Conservation (phyloP, 2,797 vertebrate genomes). For the Myotis pilosus region DNA sequence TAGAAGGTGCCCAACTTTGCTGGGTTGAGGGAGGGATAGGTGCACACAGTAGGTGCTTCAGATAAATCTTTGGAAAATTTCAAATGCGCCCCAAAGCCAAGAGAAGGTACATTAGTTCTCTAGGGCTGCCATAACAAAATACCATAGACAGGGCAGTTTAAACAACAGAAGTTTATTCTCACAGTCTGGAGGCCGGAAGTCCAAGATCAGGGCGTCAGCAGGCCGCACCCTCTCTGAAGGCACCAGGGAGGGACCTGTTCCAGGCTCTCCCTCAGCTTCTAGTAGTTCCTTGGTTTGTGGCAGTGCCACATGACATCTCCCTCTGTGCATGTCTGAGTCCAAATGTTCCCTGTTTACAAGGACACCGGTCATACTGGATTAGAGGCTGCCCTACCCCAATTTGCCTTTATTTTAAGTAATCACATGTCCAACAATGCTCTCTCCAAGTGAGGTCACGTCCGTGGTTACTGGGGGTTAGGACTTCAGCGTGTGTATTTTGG, state of each 20-base stretch:
- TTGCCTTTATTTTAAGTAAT: neutral
- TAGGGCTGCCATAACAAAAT: neutral
- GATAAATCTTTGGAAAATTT: neutral
- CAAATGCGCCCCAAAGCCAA: neutral
- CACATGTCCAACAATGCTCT: neutral
- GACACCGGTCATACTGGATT: neutral
- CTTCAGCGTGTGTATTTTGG: no score
- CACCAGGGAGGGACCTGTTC: neutral
- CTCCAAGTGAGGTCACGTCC: neutral
- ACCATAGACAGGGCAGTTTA: neutral
- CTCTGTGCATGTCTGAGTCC: neutral
- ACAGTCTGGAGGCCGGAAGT: neutral
- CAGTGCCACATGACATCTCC: accelerated
- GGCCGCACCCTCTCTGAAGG: neutral
- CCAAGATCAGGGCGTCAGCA: neutral
- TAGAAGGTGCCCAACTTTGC: neutral
- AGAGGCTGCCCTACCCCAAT: neutral
- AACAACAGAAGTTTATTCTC: neutral
- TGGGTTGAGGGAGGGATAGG: neutral
- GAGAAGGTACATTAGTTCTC: neutral
- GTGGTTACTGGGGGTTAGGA: neutral
- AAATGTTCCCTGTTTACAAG: neutral
- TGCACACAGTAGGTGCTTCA: neutral
- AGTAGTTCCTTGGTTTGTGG: no score
- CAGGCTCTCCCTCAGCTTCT: neutral